Evolutionary conservation across 2,797 vertebrate species (phyloP), one percentile per base, ranked within the genome.

Genomic region (Pseudocheirus occidentalis): DNA sequence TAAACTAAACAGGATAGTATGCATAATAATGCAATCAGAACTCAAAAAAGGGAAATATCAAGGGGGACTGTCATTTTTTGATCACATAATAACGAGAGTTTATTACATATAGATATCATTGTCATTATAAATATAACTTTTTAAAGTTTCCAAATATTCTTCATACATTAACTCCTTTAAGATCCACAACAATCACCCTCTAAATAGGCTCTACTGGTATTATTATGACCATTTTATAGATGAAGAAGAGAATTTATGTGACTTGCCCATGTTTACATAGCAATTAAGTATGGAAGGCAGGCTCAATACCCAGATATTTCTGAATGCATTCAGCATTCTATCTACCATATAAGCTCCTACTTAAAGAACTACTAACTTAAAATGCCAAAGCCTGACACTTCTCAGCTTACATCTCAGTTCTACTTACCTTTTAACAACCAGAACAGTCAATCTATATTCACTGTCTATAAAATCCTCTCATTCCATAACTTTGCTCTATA

Each of bases 1-100:
- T n/a, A 53, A 27, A 93, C 40, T 29, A 92, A 94, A 55, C 18
- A 92, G 66, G 46, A 95, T 5, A 92, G 92, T 24, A 73, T 31
- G 1, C 0, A 73, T 27, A 90, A 90, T 5, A 90, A 28, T 24
- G 21, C 46, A 95, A 59, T 11, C 34, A 89, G 29, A 90, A 59
- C 31, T n/a, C 34, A 66, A 66, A 66, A 66, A 66, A n/a, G 62
- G 62, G 34, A 66, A 66, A n/a, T n/a, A 66, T 66, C 31, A 66
- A 66, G 34, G 16, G 34, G 5, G 34, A 40, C n/a, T 21, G n/a
- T 1, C 21, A 0, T 73, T 73, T 66, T 73, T 21, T 9, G 16
- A 73, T n/a, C 34, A 66, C 11, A 16, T n/a, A 40, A 73, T 66
- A 73, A 73, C 16, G 40, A 73, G 18, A 46, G 9, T 81, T 24